Evolutionary conservation across 2,113 vertebrate genomes (phyloP), one percentile per base, ranked within the genome.

Genomic region (Tretioscincus oriximinensis): DNA sequence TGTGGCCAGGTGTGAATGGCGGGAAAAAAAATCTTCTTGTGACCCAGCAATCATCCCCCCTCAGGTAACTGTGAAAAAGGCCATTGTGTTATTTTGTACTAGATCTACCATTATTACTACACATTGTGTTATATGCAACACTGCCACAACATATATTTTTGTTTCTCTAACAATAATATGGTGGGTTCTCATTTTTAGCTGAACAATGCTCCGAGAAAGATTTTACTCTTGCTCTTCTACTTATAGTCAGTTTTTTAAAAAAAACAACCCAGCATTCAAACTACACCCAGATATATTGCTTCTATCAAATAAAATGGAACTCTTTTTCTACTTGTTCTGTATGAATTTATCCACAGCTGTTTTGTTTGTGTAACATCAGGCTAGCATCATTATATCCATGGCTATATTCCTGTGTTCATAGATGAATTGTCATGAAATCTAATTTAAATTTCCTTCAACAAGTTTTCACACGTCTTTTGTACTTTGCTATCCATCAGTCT

Each of bases 401-500:
- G 74, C 28, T 49, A 41, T 60, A 60, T 35, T n/a, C 29, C n/a
- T 66, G 63, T 26, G 31, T 64, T 22, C 16, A 3, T 47, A 22
- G 2, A 11, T 76, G 35, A 76, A 81, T 10, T 76, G n/a, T 20
- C 65, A 61, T 49, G 26, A 49, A 21, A 73, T 31, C 69, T 31
- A 11, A 63, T 73, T 80, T 65, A 66, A 77, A 65, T 66, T 49
- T n/a, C 64, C 41, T 73, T 80, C 35, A 73, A 29, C 47, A 60
- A 31, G 21, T 51, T 65, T 49, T 77, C 75, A 65, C 74, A 76
- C 24, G n/a, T 65, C 65, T 66, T 18, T 66, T 66, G 12, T 66
- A 65, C 61, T 73, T 64, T 24, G 21, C 69, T 64, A 64, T 60
- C 9, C 22, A 21, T 73, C 45, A 73, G 41, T 31, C 45, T 65